Conservation (phyloP, 1,140 invertebrate species). For the Cephus cinctus region DNA sequence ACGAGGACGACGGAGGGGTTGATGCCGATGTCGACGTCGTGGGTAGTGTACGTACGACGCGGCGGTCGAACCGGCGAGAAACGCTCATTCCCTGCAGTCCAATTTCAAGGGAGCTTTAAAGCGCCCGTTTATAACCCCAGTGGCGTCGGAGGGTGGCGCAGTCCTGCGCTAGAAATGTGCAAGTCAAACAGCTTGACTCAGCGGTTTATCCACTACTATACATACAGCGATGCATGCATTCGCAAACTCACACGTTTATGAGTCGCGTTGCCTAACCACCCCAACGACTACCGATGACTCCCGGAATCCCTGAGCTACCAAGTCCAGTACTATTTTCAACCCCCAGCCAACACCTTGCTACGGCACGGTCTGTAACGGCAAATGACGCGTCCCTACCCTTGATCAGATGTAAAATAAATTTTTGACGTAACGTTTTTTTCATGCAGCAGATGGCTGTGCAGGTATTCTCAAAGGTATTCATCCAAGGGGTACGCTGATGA, state of each 20-base stretch:
- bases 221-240: slow-evolving; percentile 8
- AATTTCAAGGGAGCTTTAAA: slow-evolving; percentile 42
- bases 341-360: background rate
- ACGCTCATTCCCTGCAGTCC: slow-evolving; percentile 34
- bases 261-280: background rate
- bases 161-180: slow-evolving; percentile 45
- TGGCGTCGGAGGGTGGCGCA: slow-evolving; percentile 22
- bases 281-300: too few species aligned
- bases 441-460: too few species aligned
- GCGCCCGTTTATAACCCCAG: slow-evolving; percentile 36
- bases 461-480: too few species aligned
- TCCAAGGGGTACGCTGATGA: too few species aligned
- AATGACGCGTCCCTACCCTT: background rate
- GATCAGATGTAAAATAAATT: slow-evolving; percentile 29
- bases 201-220: slow-evolving; percentile 37
- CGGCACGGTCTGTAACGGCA: background rate
- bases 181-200: slow-evolving; percentile 52
- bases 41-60: background rate
- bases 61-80: slow-evolving; percentile 3
- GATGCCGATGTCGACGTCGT: too few species aligned
- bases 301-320: background rate
- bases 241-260: slow-evolving; percentile 3
- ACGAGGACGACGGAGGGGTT: too few species aligned
- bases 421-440: too few species aligned
- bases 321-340: slow-evolving; percentile 2